Evolutionary conservation across 2,797 vertebrate genomes (phyloP), one percentile per base, ranked within the genome.

Genomic region (Chaetophractus vellerosus): DNA sequence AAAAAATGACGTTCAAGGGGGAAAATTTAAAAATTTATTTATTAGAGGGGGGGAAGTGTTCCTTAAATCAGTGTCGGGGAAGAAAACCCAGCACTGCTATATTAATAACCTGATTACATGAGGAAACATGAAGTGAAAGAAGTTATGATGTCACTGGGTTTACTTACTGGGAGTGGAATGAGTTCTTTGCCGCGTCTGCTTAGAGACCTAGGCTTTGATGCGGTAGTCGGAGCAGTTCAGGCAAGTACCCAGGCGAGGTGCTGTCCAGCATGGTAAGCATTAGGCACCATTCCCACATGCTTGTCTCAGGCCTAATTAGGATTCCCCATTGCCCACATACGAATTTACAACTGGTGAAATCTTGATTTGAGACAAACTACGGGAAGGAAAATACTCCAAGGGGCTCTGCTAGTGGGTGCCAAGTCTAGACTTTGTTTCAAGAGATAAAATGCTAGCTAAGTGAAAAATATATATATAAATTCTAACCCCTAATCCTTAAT

Each of bases 61-160:
- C 31, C 18, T 26, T 41, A 31, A 33, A n/a, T 69, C 8, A 8
- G 2, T 16, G 38, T 36, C 14, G 18, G 5, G 31, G n/a, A 1
- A 38, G 57, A 88, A 28, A 26, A 10, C 10, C 4, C 0, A 3
- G 0, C 38, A 28, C 31, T 71, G 48, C 48, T 21, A 4, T 15
- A 3, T 6, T 48, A 38, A 6, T 38, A 45, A 64, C 0, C 4
- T 11, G 6, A 18, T 9, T 0, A 1, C 1, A 0, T 21, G 50
- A 59, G 19, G 16, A 31, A 2, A 10, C 23, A 15, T 7, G 36
- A 24, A 0, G 0, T 1, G 38, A 5, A 21, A 41, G n/a, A n/a
- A 19, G 33, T 1, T 6, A 6, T 0, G 0, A 6, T 4, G 4
- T 10, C 33, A 15, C n/a, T 68, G n/a, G 10, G 38, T 21, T 48